phyloP scores from a whole-genome alignment of 2,888 invertebrate genomes.

The Drosophila mulleri region DNA sequence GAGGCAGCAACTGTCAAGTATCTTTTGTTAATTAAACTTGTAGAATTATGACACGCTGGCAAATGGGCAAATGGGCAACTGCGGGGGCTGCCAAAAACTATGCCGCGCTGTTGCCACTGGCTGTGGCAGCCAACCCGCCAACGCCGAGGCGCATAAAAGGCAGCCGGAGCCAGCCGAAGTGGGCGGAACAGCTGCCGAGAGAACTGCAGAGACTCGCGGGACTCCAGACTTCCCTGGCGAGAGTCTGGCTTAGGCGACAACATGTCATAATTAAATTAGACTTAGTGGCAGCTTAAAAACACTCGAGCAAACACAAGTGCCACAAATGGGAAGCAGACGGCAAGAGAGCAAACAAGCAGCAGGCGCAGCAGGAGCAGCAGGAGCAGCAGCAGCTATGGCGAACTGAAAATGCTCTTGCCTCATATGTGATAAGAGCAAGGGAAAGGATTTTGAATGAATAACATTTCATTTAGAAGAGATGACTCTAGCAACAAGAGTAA shows the following conservation, averaged over 20 bases:
- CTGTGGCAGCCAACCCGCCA: slow-evolving; percentile 33
- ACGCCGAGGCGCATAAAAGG: slow-evolving; percentile 46
- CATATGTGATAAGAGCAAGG: neutral
- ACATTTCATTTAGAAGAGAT: too few relatives aligned
- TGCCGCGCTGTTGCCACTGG: slow-evolving; percentile 54
- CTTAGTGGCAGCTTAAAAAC: slow-evolving; percentile 77
- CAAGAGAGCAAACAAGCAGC: slow-evolving; percentile 19
- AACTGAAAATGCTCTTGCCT: slow-evolving; percentile 8
- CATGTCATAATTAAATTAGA: slow-evolving; percentile 80
- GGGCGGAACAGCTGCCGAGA: slow-evolving; percentile 24
- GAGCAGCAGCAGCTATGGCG: neutral
- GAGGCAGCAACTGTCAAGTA: slow-evolving; percentile 73
- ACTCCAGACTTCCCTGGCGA: neutral
- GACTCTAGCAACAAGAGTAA: too few relatives aligned
- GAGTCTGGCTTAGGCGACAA: slow-evolving; percentile 61
- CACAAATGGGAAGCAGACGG: slow-evolving; percentile 20
- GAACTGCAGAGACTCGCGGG: slow-evolving; percentile 1
- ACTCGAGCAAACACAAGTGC: slow-evolving; percentile 63
- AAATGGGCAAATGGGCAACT: slow-evolving; percentile 68
- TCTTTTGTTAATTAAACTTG: slow-evolving; percentile 81
- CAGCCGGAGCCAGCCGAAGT: slow-evolving; percentile 26
- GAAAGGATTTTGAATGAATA: neutral
- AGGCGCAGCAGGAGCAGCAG: neutral
- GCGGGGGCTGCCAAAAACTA: slow-evolving; percentile 52
- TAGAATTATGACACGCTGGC: slow-evolving; percentile 76